These are phyloP conservation scores for Myoxocephalus aenaeus DNA, from an alignment of 2,797 vertebrate species.

Conservation along the genomic window DNA sequence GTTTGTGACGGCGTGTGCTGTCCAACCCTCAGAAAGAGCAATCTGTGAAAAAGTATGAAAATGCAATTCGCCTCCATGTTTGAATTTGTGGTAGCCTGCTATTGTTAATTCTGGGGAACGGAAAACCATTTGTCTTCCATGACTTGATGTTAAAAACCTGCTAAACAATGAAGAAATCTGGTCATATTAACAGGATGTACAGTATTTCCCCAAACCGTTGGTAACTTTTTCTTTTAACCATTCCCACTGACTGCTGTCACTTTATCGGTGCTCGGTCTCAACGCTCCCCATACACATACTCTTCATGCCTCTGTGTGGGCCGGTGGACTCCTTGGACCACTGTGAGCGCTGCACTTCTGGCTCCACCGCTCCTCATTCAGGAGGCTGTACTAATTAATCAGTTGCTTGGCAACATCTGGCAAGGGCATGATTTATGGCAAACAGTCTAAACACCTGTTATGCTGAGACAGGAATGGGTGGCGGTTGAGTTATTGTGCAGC, in stretches of 20 bases:
- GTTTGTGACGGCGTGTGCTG: constrained; percentile 1
- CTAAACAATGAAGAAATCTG: background rate
- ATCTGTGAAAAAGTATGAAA: background rate
- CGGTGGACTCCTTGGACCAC: constrained; percentile 11
- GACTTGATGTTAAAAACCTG: background rate
- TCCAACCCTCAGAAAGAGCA: background rate
- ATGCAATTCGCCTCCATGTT: background rate
- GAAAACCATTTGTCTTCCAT: background rate
- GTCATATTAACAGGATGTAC: background rate
- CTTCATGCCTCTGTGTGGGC: background rate
- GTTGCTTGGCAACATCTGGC: constrained; percentile 71
- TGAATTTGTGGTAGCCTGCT: background rate
- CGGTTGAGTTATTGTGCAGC: constrained; percentile 44
- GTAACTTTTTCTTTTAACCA: background rate
- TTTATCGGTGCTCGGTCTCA: background rate
- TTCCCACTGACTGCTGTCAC: background rate
- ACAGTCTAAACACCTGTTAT: constrained; percentile 64
- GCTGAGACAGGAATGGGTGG: constrained; percentile 35
- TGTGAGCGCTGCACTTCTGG: constrained; percentile 25
- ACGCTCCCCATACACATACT: background rate
- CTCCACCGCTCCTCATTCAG: constrained; percentile 24
- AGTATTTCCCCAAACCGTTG: background rate
- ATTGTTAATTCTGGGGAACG: background rate
- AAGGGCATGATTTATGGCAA: constrained; percentile 57
- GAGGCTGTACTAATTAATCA: constrained; percentile 63